Conservation (phyloP, 2,113 vertebrate genomes). For the Ochotona princeps region DNA sequence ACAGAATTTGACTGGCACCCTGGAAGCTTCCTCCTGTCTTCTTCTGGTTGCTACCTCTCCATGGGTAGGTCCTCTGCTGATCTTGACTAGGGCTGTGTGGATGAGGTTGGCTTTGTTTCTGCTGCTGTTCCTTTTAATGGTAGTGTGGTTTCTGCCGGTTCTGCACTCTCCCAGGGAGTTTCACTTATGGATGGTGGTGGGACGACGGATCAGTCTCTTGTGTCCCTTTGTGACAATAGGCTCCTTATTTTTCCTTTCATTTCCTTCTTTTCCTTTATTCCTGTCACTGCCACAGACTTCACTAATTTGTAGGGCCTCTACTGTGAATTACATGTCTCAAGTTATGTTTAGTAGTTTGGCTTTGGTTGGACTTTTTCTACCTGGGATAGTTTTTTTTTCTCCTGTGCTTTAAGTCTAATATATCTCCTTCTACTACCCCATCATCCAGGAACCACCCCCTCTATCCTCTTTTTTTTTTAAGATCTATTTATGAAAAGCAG, state of each 20-base stretch:
- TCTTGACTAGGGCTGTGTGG: neutral
- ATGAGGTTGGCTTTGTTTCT: neutral
- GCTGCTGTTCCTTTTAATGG: neutral
- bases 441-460: neutral
- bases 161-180: neutral
- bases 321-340: neutral
- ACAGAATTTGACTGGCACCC: neutral
- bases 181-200: neutral
- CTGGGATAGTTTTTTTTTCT: neutral
- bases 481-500: no score
- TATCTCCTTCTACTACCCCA: fast-evolving
- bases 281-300: neutral
- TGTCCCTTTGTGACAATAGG: conserved; percentile 3
- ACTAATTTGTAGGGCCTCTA: neutral
- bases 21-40: neutral
- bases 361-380: neutral
- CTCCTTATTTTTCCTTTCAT: neutral
- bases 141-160: neutral
- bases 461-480: no score
- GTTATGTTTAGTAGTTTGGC: neutral
- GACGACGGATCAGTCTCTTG: neutral
- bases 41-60: neutral
- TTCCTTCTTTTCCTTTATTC: neutral
- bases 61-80: neutral
- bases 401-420: neutral